Conservation (phyloP, 2,113 vertebrate genomes). For the Bubalus kerabau region DNA sequence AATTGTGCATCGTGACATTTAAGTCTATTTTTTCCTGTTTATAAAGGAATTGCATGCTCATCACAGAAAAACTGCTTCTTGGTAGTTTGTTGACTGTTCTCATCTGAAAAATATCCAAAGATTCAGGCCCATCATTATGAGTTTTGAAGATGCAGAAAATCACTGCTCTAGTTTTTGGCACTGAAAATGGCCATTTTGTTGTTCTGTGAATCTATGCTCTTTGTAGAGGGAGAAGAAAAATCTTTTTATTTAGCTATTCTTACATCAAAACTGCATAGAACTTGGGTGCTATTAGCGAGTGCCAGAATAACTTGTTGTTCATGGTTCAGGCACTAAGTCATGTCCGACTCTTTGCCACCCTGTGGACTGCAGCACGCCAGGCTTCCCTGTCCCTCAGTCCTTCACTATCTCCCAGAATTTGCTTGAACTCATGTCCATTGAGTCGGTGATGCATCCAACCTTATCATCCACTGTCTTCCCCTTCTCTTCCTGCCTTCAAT, state of each 20-base stretch:
- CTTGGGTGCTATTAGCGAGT: not conserved
- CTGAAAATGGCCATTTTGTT: constrained; percentile 4
- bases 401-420: not conserved
- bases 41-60: constrained; percentile 31
- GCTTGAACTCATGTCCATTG: not conserved
- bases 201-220: not conserved
- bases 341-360: not conserved
- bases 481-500: not conserved
- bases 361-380: not conserved
- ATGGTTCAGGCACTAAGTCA: not conserved
- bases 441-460: not conserved
- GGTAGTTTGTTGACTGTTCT: not conserved
- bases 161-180: constrained; percentile 11
- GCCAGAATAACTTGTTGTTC: not conserved
- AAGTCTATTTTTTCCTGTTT: constrained; percentile 14
- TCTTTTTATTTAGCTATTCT: not conserved
- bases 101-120: constrained; percentile 16
- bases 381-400: not conserved
- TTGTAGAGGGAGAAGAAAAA: not conserved
- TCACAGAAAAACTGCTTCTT: constrained; percentile 12
- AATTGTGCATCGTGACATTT: constrained; percentile 3
- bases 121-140: not conserved
- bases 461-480: not conserved
- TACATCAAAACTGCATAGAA: not conserved
- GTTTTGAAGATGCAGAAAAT: constrained; percentile 37